A percentile compares a stretch with the other conserved stretches of the same genome.
These are phyloP conservation scores for Goniozus legneri DNA, from an alignment of 1,140 invertebrate species.

Conservation along the genomic window DNA sequence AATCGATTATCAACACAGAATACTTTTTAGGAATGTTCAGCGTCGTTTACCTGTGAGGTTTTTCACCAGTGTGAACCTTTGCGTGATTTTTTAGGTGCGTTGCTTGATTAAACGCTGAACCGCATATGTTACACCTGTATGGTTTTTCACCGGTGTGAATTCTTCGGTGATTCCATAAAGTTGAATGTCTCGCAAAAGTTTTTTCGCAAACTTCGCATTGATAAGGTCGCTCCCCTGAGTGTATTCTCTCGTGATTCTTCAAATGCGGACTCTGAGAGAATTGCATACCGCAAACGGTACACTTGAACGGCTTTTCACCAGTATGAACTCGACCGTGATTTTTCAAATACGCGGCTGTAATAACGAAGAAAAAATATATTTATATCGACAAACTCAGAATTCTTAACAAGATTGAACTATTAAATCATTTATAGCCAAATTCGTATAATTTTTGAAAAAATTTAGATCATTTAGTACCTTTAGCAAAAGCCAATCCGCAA, in stretches of 20 bases:
- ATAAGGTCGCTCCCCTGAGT: conserved; percentile 85
- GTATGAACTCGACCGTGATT: conserved; percentile 86
- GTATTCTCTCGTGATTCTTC: conserved; percentile 89
- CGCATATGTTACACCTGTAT: conserved; percentile 79
- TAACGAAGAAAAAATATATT: background rate
- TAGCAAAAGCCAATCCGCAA: conserved; percentile 90
- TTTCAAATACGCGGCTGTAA: conserved; percentile 77
- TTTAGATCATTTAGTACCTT: no score
- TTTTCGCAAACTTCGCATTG: conserved; percentile 90
- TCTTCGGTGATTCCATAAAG: conserved; percentile 85
- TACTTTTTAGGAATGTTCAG: no score
- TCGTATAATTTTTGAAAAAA: no score
- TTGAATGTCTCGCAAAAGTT: conserved; percentile 81
- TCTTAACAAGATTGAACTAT: no score
- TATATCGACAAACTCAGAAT: background rate
- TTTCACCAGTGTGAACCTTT: conserved; percentile 73
- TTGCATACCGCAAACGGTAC: conserved; percentile 83
- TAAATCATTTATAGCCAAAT: no score
- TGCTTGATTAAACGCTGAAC: conserved; percentile 80
- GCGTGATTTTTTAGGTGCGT: conserved; percentile 85
- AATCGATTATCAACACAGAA: no score
- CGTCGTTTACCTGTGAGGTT: conserved; percentile 52
- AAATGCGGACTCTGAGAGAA: conserved; percentile 87
- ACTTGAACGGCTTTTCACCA: conserved; percentile 83
- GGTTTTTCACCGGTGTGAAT: conserved; percentile 94